Evolutionary conservation across 2,797 vertebrate species (phyloP).

Genomic region (Alfaro cultratus): DNA sequence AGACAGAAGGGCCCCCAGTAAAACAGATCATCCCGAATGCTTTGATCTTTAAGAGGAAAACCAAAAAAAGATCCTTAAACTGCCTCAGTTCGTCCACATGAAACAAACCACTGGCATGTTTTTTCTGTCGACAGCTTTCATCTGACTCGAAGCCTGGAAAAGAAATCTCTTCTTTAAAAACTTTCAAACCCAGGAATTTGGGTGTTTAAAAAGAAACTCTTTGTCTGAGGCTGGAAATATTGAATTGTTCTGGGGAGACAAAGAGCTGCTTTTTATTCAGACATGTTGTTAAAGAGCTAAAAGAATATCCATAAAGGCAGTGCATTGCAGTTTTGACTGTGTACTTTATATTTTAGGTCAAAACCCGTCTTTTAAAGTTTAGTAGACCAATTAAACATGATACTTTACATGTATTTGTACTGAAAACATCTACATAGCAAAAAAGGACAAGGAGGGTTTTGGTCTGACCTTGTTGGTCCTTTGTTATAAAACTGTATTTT

Average conservation of each 20-base stretch:
- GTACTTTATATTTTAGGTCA: not conserved
- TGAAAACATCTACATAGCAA: not conserved
- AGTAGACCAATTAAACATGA: not conserved
- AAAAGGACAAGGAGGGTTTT: not conserved
- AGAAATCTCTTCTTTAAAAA: conserved; percentile 45
- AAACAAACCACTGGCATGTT: conserved; percentile 68
- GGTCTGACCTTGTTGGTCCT: not conserved
- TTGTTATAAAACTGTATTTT: not conserved
- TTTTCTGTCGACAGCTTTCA: conserved; percentile 51
- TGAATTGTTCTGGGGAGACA: conserved; percentile 13
- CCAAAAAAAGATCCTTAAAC: conserved; percentile 70
- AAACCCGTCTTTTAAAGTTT: not conserved
- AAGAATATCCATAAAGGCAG: not conserved
- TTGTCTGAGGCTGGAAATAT: conserved; percentile 41
- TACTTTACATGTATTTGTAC: not conserved
- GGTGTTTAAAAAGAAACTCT: conserved; percentile 22
- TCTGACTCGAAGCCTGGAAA: conserved; percentile 30
- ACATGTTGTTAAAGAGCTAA: conserved; percentile 9
- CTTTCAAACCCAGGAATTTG: conserved; percentile 36
- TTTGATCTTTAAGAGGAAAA: conserved; percentile 74
- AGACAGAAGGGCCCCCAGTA: conserved; percentile 58
- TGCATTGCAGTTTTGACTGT: not conserved
- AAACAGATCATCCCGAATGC: conserved; percentile 61
- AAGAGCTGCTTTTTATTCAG: not conserved
- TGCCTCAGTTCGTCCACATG: conserved; percentile 64